Evolutionary conservation across 2,888 invertebrate species (phyloP), one percentile per base, ranked within the genome.

Genomic region (Sphaeridia pumilis): DNA sequence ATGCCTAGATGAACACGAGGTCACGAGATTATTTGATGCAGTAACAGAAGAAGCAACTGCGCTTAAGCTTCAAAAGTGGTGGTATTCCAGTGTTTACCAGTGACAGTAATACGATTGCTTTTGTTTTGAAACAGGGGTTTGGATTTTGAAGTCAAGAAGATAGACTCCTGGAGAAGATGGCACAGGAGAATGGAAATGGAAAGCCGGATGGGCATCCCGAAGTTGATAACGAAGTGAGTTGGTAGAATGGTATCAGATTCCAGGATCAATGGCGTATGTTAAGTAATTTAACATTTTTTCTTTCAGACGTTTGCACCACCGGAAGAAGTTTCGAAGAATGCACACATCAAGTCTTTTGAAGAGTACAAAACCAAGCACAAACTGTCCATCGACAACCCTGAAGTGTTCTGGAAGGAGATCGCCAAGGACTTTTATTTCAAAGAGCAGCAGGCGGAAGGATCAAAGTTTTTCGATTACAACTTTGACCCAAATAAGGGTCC

Each of bases 351-450:
- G 47, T 78, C 79, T 54, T 76, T 85, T 72, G 78, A 80, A 24
- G 80, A 87, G 66, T 95, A 95, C 70, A 76, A 77, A 65, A 78
- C 81, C 66, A 81, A 92, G 80, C 83, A 95, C 71, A 78, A 83
- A 67, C 78, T 81, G 67, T 94, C 94, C 1, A 74, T 97, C 58
- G 83, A 88, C 49, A 80, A 88, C 67, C 93, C 97, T 0, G 84
- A 83, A 63, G 79, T 78, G 53, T 98, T 98, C 72, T 98, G 97
- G 98, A 80, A 82, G 25, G 82, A 87, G 65, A 84, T 95, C 62
- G 85, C 88, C n/a, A 81, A 84, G 65, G 83, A 93, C 69, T 93
- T 97, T 69, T 81, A 90, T 71, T 98, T 94, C 88, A 87, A 89
- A 69, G 82, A 82, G 24, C 79, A 81, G 46, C 78, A 80, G 46